A percentile compares a stretch with the other conserved stretches of the same genome.
Conservation (phyloP, 1,140 invertebrate species). For the Drosophila lowei region DNA sequence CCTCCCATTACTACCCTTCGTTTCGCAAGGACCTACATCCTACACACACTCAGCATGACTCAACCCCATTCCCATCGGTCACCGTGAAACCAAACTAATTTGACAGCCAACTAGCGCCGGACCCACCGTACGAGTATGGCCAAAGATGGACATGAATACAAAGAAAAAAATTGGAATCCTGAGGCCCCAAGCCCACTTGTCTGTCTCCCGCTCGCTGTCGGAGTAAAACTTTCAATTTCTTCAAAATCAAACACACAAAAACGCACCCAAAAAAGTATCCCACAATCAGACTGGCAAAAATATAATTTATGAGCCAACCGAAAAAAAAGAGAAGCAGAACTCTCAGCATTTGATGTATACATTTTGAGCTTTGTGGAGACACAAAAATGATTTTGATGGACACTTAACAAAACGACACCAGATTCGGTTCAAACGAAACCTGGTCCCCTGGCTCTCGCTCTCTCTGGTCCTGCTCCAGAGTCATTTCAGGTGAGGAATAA, state of each 20-base stretch:
- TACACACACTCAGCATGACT: conserved; percentile 24
- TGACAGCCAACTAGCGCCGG: conserved; percentile 75
- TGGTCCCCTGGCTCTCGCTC: conserved; percentile 1
- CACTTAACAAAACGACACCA: conserved; percentile 81
- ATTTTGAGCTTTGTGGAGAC: conserved; percentile 73
- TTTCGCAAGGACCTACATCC: background rate
- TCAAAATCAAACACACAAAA: conserved; percentile 16
- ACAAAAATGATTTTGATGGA: conserved; percentile 81
- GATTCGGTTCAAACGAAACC: conserved; percentile 12
- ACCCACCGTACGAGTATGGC: conserved; percentile 5
- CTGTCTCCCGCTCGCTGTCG: conserved; percentile 32
- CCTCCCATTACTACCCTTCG: too few species aligned
- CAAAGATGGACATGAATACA: conserved; percentile 11
- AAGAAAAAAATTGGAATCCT: conserved; percentile 15
- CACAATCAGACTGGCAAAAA: conserved; percentile 41
- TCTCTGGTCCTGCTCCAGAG: background rate
- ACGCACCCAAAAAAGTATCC: conserved; percentile 19
- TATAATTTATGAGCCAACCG: conserved; percentile 72
- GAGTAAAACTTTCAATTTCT: conserved; percentile 63
- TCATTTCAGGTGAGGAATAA: conserved; percentile 45
- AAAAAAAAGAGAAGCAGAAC: conserved; percentile 44
- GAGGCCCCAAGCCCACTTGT: conserved; percentile 56
- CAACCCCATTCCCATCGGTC: conserved; percentile 30
- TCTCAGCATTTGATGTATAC: conserved; percentile 72
- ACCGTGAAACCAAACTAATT: conserved; percentile 76